A percentile compares a stretch with the other conserved stretches of the same genome.
Conservation (phyloP, 1,140 invertebrate species). For the Pogonomyrmex barbatus region DNA sequence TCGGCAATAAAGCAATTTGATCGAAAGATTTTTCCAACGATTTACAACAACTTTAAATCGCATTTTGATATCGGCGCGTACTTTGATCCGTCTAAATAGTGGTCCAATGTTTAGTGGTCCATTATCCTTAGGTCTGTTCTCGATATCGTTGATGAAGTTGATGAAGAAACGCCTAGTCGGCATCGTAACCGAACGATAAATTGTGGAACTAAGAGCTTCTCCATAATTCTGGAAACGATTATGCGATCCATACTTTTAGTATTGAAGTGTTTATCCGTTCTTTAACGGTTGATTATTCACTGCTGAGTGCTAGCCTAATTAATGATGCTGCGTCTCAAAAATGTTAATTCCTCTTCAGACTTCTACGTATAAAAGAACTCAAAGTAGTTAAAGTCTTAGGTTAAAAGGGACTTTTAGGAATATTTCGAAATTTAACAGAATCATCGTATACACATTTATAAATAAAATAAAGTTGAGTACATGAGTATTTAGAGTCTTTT, state of each 20-base stretch:
- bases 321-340: slow-evolving; percentile 28
- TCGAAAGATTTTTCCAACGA: slow-evolving; percentile 21
- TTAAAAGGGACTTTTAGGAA: neutral
- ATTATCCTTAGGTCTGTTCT: slow-evolving; percentile 64
- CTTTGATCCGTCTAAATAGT: slow-evolving; percentile 38
- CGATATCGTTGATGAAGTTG: slow-evolving; percentile 74
- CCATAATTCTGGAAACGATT: slow-evolving; percentile 71
- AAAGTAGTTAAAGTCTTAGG: neutral
- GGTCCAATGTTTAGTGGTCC: slow-evolving; percentile 62
- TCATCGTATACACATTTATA: neutral
- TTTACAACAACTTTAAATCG: slow-evolving; percentile 37
- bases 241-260: slow-evolving; percentile 47
- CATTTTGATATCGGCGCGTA: slow-evolving; percentile 26
- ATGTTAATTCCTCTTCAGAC: slow-evolving; percentile 40
- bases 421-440: neutral
- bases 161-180: slow-evolving; percentile 65
- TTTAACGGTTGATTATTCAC: slow-evolving; percentile 28
- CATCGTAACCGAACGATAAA: slow-evolving; percentile 67
- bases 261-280: slow-evolving; percentile 12
- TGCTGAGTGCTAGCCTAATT: slow-evolving; percentile 62
- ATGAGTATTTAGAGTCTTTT: neutral
- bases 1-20: neutral
- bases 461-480: neutral
- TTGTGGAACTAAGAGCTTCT: slow-evolving; percentile 57
- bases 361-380: neutral